These are phyloP conservation scores for Phrynocephalus forsythii DNA, from an alignment of 2,797 vertebrate species.

Conservation along the genomic window DNA sequence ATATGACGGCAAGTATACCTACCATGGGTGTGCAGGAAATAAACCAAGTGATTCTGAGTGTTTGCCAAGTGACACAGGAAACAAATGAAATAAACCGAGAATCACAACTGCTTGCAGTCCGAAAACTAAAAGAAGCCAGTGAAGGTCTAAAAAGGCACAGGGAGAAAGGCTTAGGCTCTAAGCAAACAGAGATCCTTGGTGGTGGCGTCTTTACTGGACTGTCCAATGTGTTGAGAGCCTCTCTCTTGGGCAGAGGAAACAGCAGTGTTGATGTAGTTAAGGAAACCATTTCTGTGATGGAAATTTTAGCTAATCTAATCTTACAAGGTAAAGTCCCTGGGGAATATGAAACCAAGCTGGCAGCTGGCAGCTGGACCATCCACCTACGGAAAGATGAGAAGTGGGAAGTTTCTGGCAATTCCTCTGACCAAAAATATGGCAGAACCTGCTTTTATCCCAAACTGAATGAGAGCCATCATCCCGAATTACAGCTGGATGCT, in stretches of 20 bases:
- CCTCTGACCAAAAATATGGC: slow-evolving; percentile 29
- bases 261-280: not conserved
- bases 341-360: slow-evolving; percentile 61
- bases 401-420: slow-evolving; percentile 25
- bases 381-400: slow-evolving; percentile 67
- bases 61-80: slow-evolving; percentile 65
- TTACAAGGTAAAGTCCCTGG: slow-evolving; percentile 71
- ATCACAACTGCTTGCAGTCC: slow-evolving; percentile 39
- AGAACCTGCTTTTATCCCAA: slow-evolving; percentile 65
- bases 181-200: slow-evolving; percentile 68
- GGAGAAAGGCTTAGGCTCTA: slow-evolving; percentile 30
- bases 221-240: slow-evolving; percentile 69
- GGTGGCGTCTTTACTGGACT: slow-evolving; percentile 69
- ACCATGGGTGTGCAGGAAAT: slow-evolving; percentile 46
- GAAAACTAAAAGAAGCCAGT: slow-evolving; percentile 60
- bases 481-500: not conserved
- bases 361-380: slow-evolving; percentile 64
- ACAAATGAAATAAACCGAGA: slow-evolving; percentile 22
- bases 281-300: slow-evolving; percentile 59
- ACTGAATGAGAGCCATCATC: not conserved
- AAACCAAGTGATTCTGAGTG: slow-evolving; percentile 65
- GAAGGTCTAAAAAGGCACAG: slow-evolving; percentile 43
- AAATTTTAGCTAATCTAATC: slow-evolving; percentile 62
- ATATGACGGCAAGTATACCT: slow-evolving; percentile 50
- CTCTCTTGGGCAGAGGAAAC: slow-evolving; percentile 31